These are phyloP conservation scores for Apis mellifera DNA, from an alignment of 1,140 invertebrate genomes.

Conservation along the genomic window DNA sequence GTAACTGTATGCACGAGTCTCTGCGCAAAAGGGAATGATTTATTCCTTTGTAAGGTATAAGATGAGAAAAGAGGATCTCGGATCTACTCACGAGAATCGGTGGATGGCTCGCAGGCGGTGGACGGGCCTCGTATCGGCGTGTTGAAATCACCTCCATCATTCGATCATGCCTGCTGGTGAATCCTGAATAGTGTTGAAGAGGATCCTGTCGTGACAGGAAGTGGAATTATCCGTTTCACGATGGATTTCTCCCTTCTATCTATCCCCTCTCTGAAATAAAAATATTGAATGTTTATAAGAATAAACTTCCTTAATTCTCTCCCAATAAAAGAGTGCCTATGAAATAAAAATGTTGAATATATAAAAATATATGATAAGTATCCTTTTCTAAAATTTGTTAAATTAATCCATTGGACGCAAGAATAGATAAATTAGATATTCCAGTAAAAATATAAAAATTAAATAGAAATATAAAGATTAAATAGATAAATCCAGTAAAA, in stretches of 20 bases:
- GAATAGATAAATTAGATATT: no score
- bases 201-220: constrained; percentile 20
- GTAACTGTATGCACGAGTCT: no score
- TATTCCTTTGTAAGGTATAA: not conserved
- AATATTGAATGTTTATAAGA: not conserved
- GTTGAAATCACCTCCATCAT: constrained; percentile 79
- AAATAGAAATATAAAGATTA: no score
- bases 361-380: no score
- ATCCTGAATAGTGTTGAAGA: constrained; percentile 26
- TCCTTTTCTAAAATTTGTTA: no score
- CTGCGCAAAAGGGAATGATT: constrained; percentile 18
- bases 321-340: no score
- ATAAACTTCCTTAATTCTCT: no score
- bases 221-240: not conserved
- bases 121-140: constrained; percentile 77
- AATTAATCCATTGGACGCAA: no score
- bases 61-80: not conserved
- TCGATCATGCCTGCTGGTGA: constrained; percentile 58
- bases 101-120: constrained; percentile 68
- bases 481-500: no score
- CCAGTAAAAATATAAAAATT: no score
- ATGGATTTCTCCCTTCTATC: not conserved
- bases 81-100: constrained; percentile 71
- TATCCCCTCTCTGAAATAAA: not conserved
- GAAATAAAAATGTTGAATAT: no score